Conservation (phyloP, 2,797 vertebrate species). For the Mycteria americana region DNA sequence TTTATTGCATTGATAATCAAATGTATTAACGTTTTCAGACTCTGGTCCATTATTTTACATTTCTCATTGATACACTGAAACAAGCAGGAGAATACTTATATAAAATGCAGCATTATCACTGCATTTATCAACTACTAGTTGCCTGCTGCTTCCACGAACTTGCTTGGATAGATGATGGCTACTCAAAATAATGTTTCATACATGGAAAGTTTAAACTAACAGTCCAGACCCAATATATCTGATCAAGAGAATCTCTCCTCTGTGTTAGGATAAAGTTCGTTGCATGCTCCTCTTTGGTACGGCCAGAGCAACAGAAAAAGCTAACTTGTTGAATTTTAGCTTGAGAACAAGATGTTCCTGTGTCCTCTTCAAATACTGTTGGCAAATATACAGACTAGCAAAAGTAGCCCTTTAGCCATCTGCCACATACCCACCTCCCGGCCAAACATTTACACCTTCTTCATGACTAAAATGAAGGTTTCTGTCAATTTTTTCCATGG, state of each 20-base stretch:
- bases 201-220: background rate
- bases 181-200: background rate
- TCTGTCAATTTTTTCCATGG: background rate
- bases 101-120: background rate
- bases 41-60: background rate
- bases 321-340: conserved; percentile 14
- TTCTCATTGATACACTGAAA: background rate
- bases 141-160: background rate
- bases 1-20: background rate
- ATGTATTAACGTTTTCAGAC: background rate
- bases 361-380: background rate
- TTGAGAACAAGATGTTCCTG: conserved; percentile 41
- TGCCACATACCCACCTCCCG: background rate
- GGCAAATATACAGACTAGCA: conserved; percentile 18
- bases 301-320: background rate
- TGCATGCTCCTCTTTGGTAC: background rate
- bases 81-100: background rate
- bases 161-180: background rate
- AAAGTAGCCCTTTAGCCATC: conserved; percentile 13
- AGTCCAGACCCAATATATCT: background rate
- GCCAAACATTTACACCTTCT: background rate
- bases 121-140: background rate
- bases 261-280: background rate
- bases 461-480: background rate
- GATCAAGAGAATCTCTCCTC: background rate